Evolutionary conservation across 1,140 invertebrate genomes (phyloP), one percentile per base, ranked within the genome.

Genomic region (Drosophila bocki): DNA sequence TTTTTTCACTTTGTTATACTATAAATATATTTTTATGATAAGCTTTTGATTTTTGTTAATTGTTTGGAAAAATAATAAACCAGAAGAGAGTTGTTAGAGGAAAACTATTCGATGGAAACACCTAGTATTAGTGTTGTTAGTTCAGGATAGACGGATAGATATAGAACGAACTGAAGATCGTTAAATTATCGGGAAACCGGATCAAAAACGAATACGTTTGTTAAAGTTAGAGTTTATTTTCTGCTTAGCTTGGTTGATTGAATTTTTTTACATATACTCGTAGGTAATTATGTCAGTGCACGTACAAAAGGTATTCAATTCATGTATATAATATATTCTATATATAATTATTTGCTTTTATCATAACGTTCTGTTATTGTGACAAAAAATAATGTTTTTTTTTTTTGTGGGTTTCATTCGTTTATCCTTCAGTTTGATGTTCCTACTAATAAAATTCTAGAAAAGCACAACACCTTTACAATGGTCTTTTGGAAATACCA

Each of bases 381-480:
- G 85, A 88, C 85, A 81, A 83, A 88, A 87, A 88, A 90, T 88
- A 87, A 88, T 90, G 54, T 78, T 78, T 88, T 64, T 44, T 78
- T 78, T 88, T 64, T 44, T 59, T 60, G n/a, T 77, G 19, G 54
- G 19, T 76, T 85, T 78, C 67, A 86, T 82, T 67, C 54, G 51
- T 70, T 71, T 59, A 59, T 60, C 26, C 53, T 80, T 80, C 63
- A 57, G 58, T 75, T 75, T 80, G 57, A 80, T 79, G 56, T 70
- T 63, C 82, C 85, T 88, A 88, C 84, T 88, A 88, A 90, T 91
- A 91, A 91, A 92, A 92, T 88, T 92, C 91, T 92, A 92, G 86
- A 92, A 92, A 92, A 92, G 91, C 91, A 92, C 91, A 92, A 92
- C 91, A 92, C 91, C 86, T 91, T 92, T 92, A 91, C 86, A 91